These are phyloP conservation scores for Heterotilapia buettikoferi DNA, from an alignment of 2,113 vertebrate genomes.

Conservation along the genomic window DNA sequence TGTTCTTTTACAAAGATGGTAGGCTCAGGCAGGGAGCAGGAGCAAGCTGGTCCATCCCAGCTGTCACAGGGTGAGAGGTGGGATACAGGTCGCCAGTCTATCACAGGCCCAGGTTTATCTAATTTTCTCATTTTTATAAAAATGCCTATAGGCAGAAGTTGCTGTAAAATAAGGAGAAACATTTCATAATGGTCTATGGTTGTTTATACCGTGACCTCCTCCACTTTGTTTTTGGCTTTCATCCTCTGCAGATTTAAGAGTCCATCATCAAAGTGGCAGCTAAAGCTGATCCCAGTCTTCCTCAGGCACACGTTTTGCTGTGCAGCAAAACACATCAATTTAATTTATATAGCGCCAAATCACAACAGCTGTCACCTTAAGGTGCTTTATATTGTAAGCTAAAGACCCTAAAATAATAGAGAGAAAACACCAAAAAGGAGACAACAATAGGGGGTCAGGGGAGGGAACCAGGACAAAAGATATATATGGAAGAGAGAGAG, in stretches of 20 bases:
- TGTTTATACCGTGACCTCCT: not conserved
- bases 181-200: not conserved
- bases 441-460: not conserved
- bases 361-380: not conserved
- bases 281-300: not conserved
- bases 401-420: not conserved
- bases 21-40: not conserved
- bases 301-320: not conserved
- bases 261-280: not conserved
- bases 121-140: not conserved
- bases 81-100: not conserved
- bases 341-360: not conserved
- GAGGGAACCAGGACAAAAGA: not conserved
- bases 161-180: not conserved
- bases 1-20: not conserved
- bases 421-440: not conserved
- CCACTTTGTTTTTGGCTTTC: not conserved
- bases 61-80: not conserved
- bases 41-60: not conserved
- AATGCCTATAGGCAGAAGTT: not conserved
- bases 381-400: not conserved
- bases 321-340: not conserved
- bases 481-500: not conserved
- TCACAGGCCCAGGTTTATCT: not conserved
- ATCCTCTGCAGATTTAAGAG: not conserved